Conservation (phyloP, 2,113 vertebrate genomes). For the Piprites chloris region DNA sequence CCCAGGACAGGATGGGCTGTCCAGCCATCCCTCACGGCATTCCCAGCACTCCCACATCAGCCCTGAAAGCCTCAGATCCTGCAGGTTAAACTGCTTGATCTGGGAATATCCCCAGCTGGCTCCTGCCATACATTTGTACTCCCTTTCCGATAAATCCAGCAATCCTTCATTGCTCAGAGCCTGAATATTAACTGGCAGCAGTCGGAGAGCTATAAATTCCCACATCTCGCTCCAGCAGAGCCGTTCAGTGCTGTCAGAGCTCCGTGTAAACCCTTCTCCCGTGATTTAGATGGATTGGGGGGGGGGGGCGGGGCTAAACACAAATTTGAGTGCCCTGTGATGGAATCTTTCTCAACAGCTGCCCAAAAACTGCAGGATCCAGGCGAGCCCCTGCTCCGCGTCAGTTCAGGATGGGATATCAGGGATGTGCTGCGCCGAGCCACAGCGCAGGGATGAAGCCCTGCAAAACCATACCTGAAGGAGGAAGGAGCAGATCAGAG, state of each 20-base stretch:
- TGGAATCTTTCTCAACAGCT: background rate
- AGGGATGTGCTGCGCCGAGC: accelerated
- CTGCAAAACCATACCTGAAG: background rate
- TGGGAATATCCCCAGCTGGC: background rate
- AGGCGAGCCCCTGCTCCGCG: background rate
- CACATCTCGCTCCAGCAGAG: background rate
- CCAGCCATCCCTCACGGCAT: accelerated
- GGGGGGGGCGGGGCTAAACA: background rate
- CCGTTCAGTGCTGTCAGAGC: background rate
- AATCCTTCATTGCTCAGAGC: background rate
- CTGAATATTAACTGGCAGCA: background rate
- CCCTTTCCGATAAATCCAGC: constrained; percentile 9
- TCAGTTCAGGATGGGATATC: background rate
- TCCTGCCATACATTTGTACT: background rate
- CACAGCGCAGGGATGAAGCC: accelerated
- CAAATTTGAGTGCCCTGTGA: background rate
- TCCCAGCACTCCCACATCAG: accelerated
- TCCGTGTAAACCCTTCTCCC: background rate
- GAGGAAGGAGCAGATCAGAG: background rate
- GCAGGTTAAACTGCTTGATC: background rate
- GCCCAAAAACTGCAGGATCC: background rate
- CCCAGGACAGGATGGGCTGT: background rate
- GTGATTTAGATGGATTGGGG: constrained; percentile 4
- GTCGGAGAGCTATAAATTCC: background rate
- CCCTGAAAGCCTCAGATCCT: background rate